These are phyloP conservation scores for Crenuchus spilurus DNA, from an alignment of 2,797 vertebrate species.

Conservation along the genomic window DNA sequence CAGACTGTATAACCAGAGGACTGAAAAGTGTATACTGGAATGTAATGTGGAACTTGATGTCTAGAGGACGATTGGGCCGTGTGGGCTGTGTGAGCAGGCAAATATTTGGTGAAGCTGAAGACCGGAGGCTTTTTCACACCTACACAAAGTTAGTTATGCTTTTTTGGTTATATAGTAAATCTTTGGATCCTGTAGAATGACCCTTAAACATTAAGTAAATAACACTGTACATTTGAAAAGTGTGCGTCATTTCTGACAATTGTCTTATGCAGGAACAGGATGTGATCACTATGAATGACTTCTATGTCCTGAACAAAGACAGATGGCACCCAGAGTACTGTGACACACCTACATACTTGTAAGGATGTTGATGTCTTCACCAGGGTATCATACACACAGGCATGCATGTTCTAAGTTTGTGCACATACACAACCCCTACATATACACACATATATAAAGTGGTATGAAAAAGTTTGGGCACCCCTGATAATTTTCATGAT, in stretches of 20 bases:
- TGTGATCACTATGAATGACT: background rate
- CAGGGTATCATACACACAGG: background rate
- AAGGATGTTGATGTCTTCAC: conserved; percentile 11
- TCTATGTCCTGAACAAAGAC: conserved; percentile 18
- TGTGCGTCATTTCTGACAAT: background rate
- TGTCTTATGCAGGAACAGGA: conserved; percentile 6
- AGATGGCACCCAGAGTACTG: conserved; percentile 22
- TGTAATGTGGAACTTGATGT: background rate
- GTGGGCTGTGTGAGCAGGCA: background rate
- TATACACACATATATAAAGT: too few relatives aligned
- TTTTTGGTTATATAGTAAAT: background rate
- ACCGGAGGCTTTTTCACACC: background rate
- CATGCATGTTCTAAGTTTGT: background rate
- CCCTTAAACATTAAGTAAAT: background rate
- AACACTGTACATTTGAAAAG: background rate
- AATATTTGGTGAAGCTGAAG: conserved; percentile 8
- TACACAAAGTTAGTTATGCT: background rate
- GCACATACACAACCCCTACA: too few relatives aligned
- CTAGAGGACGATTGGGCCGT: background rate
- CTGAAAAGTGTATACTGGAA: background rate
- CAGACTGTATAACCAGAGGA: background rate
- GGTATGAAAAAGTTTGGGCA: too few relatives aligned
- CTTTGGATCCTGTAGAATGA: background rate
- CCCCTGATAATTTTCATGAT: too few relatives aligned
- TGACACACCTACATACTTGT: conserved; percentile 19